Conservation (phyloP, 2,797 vertebrate species). For the Sebastes itinus region DNA sequence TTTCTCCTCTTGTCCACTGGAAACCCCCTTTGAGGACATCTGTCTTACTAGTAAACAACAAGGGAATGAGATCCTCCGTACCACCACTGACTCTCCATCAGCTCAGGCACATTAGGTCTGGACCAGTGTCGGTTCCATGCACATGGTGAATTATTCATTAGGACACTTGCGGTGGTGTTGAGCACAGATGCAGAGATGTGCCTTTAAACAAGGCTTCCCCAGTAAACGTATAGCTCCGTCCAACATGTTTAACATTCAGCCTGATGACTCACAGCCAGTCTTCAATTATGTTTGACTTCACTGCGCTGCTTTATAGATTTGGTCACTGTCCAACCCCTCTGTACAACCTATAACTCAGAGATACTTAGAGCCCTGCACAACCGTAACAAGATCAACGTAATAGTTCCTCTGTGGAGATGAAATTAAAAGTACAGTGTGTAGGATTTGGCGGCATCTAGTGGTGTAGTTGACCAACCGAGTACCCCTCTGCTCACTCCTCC, state of each 20-base stretch:
- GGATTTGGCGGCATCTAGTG: too few relatives aligned
- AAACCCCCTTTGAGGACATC: constrained; percentile 2
- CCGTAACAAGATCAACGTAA: not conserved
- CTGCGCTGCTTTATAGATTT: not conserved
- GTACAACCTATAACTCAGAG: not conserved
- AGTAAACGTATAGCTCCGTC: not conserved
- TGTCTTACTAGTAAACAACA: constrained; percentile 10
- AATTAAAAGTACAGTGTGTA: not conserved
- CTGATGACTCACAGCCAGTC: not conserved
- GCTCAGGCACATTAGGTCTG: constrained; percentile 9
- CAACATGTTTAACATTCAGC: constrained; percentile 5
- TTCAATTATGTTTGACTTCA: not conserved
- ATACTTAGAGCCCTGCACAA: not conserved
- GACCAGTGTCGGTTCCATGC: constrained; percentile 24
- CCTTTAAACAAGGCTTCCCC: constrained; percentile 34
- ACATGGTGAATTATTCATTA: constrained; percentile 62
- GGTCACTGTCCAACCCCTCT: not conserved
- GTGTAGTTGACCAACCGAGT: too few relatives aligned
- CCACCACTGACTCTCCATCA: not conserved
- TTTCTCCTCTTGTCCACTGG: not conserved
- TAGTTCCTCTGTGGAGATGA: not conserved
- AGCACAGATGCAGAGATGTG: constrained; percentile 33
- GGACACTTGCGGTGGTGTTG: constrained; percentile 46
- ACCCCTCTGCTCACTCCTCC: too few relatives aligned
- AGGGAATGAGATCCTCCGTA: not conserved